These are phyloP conservation scores for Paramormyrops kingsleyae DNA, from an alignment of 2,113 vertebrate species.

Conservation along the genomic window DNA sequence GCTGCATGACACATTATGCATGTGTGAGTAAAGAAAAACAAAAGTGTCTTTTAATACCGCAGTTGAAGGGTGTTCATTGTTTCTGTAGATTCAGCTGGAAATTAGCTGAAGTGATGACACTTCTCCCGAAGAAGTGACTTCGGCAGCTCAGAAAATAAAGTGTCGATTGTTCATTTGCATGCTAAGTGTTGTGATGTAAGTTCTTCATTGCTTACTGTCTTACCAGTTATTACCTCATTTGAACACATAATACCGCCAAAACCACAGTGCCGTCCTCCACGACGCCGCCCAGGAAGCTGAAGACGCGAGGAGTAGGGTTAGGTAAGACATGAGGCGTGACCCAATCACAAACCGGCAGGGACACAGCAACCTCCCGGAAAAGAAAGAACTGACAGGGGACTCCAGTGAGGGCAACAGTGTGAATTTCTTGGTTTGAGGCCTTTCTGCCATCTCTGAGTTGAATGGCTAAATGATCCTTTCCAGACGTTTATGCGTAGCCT, in stretches of 20 bases:
- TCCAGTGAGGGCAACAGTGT: background rate
- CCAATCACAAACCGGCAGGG: background rate
- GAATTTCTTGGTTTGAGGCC: background rate
- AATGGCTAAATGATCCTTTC: background rate
- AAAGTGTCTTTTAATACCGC: background rate
- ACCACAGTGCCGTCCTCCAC: background rate
- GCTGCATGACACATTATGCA: background rate
- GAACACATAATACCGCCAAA: background rate
- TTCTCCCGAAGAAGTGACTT: background rate
- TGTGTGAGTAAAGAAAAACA: background rate
- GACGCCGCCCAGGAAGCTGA: background rate
- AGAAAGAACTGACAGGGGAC: background rate
- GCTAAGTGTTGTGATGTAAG: background rate
- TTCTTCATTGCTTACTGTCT: background rate
- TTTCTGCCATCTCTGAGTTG: background rate
- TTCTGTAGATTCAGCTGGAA: background rate
- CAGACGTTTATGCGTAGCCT: background rate
- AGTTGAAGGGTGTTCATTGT: background rate
- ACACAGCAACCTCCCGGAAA: background rate
- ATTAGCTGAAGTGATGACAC: background rate
- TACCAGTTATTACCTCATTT: background rate
- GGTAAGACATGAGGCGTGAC: background rate
- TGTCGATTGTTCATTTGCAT: background rate
- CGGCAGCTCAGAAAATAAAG: background rate
- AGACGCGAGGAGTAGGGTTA: background rate